These are phyloP conservation scores for Protophormia terraenovae DNA, from an alignment of 2,888 invertebrate genomes.

Conservation along the genomic window DNA sequence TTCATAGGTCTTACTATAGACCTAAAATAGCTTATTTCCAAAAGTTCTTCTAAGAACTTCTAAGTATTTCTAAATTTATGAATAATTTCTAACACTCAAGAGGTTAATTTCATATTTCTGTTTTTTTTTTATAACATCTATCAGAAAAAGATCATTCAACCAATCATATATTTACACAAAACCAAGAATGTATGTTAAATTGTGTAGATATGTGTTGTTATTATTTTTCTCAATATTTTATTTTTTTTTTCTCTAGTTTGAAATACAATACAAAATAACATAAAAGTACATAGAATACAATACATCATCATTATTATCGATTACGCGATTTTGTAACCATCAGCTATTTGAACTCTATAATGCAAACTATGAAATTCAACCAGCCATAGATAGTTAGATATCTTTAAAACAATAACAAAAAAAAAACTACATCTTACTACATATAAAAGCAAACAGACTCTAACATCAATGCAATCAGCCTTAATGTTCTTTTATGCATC, in stretches of 20 bases:
- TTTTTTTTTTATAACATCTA: neutral
- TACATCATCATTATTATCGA: conserved; percentile 62
- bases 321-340: conserved; percentile 68
- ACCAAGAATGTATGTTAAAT: conserved; percentile 43
- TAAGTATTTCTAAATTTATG: too few relatives aligned
- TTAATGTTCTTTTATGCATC: conserved; percentile 63
- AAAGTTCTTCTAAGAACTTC: too few relatives aligned
- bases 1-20: too few relatives aligned
- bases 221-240: neutral
- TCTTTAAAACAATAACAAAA: neutral
- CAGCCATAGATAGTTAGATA: conserved; percentile 15
- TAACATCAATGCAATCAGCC: conserved; percentile 45
- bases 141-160: conserved; percentile 27
- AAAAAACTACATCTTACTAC: neutral
- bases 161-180: conserved; percentile 5
- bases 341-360: conserved; percentile 64
- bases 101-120: neutral
- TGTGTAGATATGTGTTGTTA: neutral
- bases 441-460: conserved; percentile 3
- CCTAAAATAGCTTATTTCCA: too few relatives aligned
- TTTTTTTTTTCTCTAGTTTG: conserved; percentile 23
- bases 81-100: too few relatives aligned
- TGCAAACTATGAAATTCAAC: conserved; percentile 45
- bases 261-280: conserved; percentile 50
- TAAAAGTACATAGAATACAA: conserved; percentile 41